Conservation (phyloP, 2,888 invertebrate species). For the Agrotis puta region DNA sequence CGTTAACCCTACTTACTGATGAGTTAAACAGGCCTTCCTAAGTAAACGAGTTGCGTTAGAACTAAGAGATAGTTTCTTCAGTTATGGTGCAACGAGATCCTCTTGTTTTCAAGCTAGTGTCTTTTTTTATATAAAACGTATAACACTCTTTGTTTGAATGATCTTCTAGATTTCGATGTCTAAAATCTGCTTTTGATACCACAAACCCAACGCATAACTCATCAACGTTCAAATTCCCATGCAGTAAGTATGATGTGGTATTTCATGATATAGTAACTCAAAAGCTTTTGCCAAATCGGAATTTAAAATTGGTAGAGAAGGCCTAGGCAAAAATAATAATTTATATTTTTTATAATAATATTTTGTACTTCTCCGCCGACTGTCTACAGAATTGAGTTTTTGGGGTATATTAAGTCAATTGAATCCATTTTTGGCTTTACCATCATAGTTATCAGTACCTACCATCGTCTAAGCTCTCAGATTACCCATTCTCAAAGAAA, state of each 20-base stretch:
- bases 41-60: constrained; percentile 43
- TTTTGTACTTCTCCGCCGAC: no score
- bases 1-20: constrained; percentile 48
- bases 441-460: not conserved
- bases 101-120: not conserved
- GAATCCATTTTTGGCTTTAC: not conserved
- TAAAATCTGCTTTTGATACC: no score
- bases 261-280: no score
- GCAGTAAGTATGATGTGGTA: no score
- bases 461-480: not conserved
- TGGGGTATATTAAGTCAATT: not conserved
- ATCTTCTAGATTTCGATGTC: no score
- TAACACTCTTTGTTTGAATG: no score
- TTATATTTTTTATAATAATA: no score
- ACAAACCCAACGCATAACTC: no score
- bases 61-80: constrained; percentile 7
- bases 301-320: no score
- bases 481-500: not conserved
- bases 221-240: no score
- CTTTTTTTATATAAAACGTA: not conserved
- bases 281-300: no score
- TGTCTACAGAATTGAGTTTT: not conserved
- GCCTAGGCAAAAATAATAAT: no score
- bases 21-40: constrained; percentile 41
- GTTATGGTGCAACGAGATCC: constrained; percentile 12